Evolutionary conservation across 2,797 vertebrate species (phyloP).

Genomic region (Columba guinea): DNA sequence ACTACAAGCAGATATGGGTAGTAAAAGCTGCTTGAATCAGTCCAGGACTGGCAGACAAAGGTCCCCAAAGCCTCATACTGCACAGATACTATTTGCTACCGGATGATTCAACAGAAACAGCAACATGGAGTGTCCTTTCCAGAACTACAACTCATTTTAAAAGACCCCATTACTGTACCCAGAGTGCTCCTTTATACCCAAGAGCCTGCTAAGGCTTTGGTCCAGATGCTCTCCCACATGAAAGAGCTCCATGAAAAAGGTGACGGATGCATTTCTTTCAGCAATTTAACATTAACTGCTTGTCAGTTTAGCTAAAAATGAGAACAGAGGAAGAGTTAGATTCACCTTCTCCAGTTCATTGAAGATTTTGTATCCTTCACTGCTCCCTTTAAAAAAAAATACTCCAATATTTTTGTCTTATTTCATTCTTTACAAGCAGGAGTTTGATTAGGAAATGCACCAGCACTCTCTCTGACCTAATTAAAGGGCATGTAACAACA

Average conservation of each 20-base stretch:
- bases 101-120: background rate
- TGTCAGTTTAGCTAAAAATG: background rate
- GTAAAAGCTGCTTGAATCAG: background rate
- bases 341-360: slow-evolving; percentile 17
- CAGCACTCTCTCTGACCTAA: slow-evolving; percentile 55
- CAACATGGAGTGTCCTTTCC: background rate
- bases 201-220: background rate
- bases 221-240: background rate
- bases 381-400: slow-evolving; percentile 31
- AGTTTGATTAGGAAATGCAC: slow-evolving; percentile 40
- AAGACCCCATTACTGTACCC: background rate
- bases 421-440: slow-evolving; percentile 1
- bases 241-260: background rate
- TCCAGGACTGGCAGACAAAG: background rate
- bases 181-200: background rate
- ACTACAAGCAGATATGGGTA: background rate
- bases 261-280: background rate
- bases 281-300: background rate
- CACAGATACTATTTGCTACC: background rate
- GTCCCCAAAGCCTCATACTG: background rate
- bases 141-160: background rate
- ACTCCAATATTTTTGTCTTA: background rate
- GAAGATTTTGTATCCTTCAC: background rate
- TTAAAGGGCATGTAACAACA: slow-evolving; percentile 30
- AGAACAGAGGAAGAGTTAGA: background rate